Percentiles rank a stretch among this genome's conserved stretches.
Evolutionary conservation across 92 coral and sea anemone genomes (phyloP).

Genomic region (Paragorgia papillata): DNA sequence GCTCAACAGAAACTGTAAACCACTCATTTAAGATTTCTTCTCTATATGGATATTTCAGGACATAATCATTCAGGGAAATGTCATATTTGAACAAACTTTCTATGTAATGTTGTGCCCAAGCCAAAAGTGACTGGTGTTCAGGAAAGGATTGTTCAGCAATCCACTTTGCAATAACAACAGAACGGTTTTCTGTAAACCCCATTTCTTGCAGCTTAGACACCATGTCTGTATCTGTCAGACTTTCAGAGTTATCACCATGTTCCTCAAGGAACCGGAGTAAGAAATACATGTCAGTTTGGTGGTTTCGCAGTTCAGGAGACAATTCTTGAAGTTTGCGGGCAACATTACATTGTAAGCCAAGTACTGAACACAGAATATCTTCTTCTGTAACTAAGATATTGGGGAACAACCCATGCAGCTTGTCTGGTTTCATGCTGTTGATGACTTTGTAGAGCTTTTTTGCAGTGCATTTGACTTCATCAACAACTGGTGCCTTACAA

Average conservation of each 20-base stretch:
- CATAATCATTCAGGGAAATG: slow-evolving; percentile 24
- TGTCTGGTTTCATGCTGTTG: slow-evolving; percentile 33
- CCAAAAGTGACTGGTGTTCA: slow-evolving; percentile 11
- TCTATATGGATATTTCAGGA: slow-evolving; percentile 33
- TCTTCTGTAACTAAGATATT: slow-evolving; percentile 40
- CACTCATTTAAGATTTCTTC: slow-evolving; percentile 31
- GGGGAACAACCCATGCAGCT: slow-evolving; percentile 69
- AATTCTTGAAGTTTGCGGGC: neutral
- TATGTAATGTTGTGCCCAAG: slow-evolving; percentile 32
- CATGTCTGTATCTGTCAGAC: neutral
- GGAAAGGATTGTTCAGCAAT: slow-evolving; percentile 18
- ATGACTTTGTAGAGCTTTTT: slow-evolving; percentile 10
- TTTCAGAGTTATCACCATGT: neutral
- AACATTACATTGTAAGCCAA: slow-evolving; percentile 21
- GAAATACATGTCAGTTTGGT: slow-evolving; percentile 35
- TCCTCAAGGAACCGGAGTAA: slow-evolving; percentile 10
- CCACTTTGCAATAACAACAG: slow-evolving; percentile 27
- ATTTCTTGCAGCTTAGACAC: slow-evolving; percentile 22
- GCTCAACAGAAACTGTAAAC: slow-evolving; percentile 15
- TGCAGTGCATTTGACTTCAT: slow-evolving; percentile 17
- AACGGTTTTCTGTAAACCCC: slow-evolving; percentile 28
- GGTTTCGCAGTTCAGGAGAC: slow-evolving; percentile 7
- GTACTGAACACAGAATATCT: slow-evolving; percentile 24
- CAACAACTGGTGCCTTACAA: neutral
- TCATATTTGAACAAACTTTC: slow-evolving; percentile 35